Evolutionary conservation across 53 echinoderm and acorn worm genomes (phyloP), one percentile per base, ranked within the genome.

Genomic region (Zoroaster sp.): DNA sequence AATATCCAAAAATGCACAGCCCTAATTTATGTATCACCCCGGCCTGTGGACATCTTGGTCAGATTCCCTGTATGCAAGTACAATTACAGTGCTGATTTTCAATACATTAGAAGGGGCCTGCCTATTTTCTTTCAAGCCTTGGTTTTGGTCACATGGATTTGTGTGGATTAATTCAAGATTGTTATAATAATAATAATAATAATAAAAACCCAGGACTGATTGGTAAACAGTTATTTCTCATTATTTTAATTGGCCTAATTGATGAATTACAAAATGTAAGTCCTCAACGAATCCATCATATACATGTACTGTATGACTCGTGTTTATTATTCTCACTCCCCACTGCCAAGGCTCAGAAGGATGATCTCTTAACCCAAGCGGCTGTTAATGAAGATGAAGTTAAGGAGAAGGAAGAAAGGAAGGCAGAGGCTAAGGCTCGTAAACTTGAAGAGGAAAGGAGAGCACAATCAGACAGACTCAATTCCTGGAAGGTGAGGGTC

Each of bases 401-500:
- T 32, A 83, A 90, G 73, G 87, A 92, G 35, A 95, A 92, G 12
- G 91, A 91, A 38, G 83, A 91, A 59, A 90, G 78, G 38, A 95
- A 67, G 49, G 83, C 92, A 41, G 49, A 91, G 30, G 65, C 54
- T 0, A 90, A 86, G 83, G 79, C 88, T 51, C 87, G 90, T 38
- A 95, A 89, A 78, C 34, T 93, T 17, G 98, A 98, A 70, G 92
- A 95, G 31, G 98, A 98, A 73, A 92, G 88, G 65, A 69, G 83
- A 35, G 94, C 91, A 78, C 88, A 93, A 87, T 69, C 88, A 55
- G 73, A 79, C 2, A 93, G 77, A 42, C 79, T 98, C 34, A 92
- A 90, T 87, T 94, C 95, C 2, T 98, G 98, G 98, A 98, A 98
- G 93, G 98, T 98, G 49, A 87, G 70, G 12, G 21, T 5, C 40